Percentiles rank a stretch among this genome's conserved stretches.
Conservation (phyloP, 37 sponge, comb jelly and placozoan genomes). For the Trichoplax adhaerens region DNA sequence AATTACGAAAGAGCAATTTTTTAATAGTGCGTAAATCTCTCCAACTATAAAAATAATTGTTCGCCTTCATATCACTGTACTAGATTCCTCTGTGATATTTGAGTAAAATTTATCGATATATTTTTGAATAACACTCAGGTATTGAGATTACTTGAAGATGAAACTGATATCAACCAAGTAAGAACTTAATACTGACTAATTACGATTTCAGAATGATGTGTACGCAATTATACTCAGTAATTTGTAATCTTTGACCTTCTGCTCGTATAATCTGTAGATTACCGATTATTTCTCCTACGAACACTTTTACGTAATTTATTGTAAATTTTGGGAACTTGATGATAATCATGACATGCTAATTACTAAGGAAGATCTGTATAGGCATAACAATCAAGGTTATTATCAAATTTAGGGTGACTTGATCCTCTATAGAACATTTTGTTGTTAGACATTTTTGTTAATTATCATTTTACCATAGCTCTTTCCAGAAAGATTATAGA, state of each 20-base stretch:
- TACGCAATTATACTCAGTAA: neutral
- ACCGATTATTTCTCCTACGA: slow-evolving; percentile 89
- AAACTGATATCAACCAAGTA: slow-evolving; percentile 54
- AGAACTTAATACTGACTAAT: slow-evolving; percentile 3
- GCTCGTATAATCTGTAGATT: slow-evolving; percentile 5
- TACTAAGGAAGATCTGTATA: slow-evolving; percentile 51
- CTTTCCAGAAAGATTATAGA: slow-evolving; percentile 38
- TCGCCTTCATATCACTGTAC: neutral
- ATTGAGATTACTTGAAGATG: slow-evolving; percentile 25
- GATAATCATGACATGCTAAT: slow-evolving; percentile 81
- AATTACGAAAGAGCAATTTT: slow-evolving; percentile 70
- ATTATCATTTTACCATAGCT: neutral
- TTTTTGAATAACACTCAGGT: slow-evolving; percentile 1
- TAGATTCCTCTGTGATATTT: neutral
- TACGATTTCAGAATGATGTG: neutral
- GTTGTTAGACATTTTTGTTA: too few relatives aligned
- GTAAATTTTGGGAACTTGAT: slow-evolving; percentile 99
- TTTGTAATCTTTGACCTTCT: neutral
- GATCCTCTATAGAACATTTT: too few relatives aligned
- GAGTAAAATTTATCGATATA: neutral
- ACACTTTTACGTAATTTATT: slow-evolving; percentile 98
- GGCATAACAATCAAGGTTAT: slow-evolving; percentile 33
- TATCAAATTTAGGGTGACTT: too few relatives aligned
- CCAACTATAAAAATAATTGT: neutral
- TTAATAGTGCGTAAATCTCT: slow-evolving; percentile 19